Percentiles rank a stretch among this genome's conserved stretches.
Evolutionary conservation across 2,888 invertebrate species (phyloP).

Genomic region (Piscicola geometra): DNA sequence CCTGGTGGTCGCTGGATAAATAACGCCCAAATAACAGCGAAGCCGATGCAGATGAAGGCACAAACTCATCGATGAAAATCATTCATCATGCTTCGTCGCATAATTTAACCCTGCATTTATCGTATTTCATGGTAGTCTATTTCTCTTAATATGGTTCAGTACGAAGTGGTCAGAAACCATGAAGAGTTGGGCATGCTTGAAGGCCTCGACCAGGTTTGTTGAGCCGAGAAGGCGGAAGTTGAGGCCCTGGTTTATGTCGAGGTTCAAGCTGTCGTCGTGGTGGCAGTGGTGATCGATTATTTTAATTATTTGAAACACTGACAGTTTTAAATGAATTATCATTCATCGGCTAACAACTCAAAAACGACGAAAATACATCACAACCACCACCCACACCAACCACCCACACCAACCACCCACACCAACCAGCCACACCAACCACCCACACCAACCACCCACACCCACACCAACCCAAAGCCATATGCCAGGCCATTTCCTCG

Average conservation of each 20-base stretch:
- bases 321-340: not conserved
- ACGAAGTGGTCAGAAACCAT: slow-evolving; percentile 65
- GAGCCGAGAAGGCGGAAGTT: slow-evolving; percentile 71
- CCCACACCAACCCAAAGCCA: slow-evolving; percentile 60
- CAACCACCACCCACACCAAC: too few species aligned
- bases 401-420: too few species aligned
- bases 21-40: too few species aligned
- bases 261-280: slow-evolving; percentile 62
- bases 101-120: too few species aligned
- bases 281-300: too few species aligned
- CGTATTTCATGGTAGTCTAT: too few species aligned
- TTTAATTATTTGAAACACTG: not conserved
- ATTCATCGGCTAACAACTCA: not conserved
- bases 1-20: too few species aligned
- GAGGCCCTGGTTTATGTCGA: slow-evolving; percentile 67
- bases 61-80: too few species aligned
- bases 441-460: not conserved
- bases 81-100: too few species aligned
- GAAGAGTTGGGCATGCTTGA: slow-evolving; percentile 70
- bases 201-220: slow-evolving; percentile 73
- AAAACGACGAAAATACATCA: too few species aligned
- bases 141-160: too few species aligned
- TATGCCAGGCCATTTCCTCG: slow-evolving; percentile 82
- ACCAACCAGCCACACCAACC: not conserved
- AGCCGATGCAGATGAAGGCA: not conserved